Evolutionary conservation across 2,888 invertebrate genomes (phyloP), one percentile per base, ranked within the genome.

Genomic region (Phasia obesa): DNA sequence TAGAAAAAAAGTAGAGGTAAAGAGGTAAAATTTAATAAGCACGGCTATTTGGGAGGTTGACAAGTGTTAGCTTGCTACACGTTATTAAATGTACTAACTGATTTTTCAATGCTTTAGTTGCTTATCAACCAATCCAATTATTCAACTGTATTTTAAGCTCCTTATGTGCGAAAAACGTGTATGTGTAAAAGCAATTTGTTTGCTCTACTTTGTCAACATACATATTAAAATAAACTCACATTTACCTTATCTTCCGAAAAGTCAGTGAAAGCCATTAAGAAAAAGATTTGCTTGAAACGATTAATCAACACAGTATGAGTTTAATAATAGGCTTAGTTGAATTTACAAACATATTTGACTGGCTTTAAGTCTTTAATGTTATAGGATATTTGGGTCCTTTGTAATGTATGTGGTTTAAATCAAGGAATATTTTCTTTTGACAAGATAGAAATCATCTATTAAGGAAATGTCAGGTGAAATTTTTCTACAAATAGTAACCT

Each of bases 251-350:
- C n/a, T 35, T 35, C 9, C 1, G 35, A 11, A 11, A 4, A 11
- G 2, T 35, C 11, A 11, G 2, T 11, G 35, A 19, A 25, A 21
- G 11, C 11, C 17, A 9, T 47, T n/a, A 27, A n/a, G 19, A 17
- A 64, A 78, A 44, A 11, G 23, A 13, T 70, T 35, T 62, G 51
- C 31, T 38, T 53, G 19, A 60, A 76, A 77, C 57, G 82, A 82
- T 78, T 82, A 82, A 75, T 74, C 70, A 74, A 53, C 78, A 60
- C 82, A 78, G 82, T 70, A 69, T 82, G 82, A 78, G 69, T 82
- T 78, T 82, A 78, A 78, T 78, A 74, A 78, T 51, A 60, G 78
- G 82, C 74, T 82, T 78, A 78, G 59, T 35, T 19, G 70, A 70
- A 74, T 74, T 82, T 69, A 82, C 74, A 78, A 82, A 74, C 82